Base-by-base conservation (phyloP, 2,888 invertebrate species). In the Coleophora deauratella region DNA sequence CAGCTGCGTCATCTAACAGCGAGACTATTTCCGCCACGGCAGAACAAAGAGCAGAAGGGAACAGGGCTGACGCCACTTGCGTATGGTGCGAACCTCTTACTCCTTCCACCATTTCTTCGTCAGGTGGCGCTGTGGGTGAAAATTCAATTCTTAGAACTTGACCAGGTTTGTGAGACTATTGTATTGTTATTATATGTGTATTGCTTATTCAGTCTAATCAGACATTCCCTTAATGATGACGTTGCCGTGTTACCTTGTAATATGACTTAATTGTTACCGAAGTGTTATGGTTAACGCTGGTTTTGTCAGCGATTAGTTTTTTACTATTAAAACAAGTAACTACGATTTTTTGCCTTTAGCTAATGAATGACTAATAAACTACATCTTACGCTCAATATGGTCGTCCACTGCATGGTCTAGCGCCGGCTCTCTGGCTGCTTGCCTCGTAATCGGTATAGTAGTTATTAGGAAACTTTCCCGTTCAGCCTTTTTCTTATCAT, bases 371-470 rank as follows among this genome's bases (percentile, higher is more conserved):
- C 21, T 21, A 21, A 3, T 21, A 21, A 21, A 21, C 21, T 21
- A 21, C 21, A 9, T 43, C 67, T 68, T 61, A 90, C 95, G 94
- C 85, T 96, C 95, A 50, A 93, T 91, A 58, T 94, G 94, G 59
- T 96, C 96, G 62, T 96, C 96, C 6, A 91, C 91, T 0, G 91
- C 91, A 67, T 96, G 95, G 59, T 95, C 93, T 13, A 95, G 80
- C 37, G 96, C 96, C 0, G 99, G 98, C 59, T 99, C 99, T 52
- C 98, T 93, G 0, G 99, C 98, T 1, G 99, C 99, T 73, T 97
- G 96, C 33, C 95, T 90, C 1, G 95, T 96, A 14, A 99, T 95
- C 0, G 98, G 96, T 57, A 99, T 97, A 1, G 97, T 96, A 2
- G 98, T 97, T 49, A 99, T 94, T 33, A 96, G 89, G 71, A 98